Evolutionary conservation across 1,140 invertebrate genomes (phyloP), one percentile per base, ranked within the genome.

Genomic region (Drosophila obscura): DNA sequence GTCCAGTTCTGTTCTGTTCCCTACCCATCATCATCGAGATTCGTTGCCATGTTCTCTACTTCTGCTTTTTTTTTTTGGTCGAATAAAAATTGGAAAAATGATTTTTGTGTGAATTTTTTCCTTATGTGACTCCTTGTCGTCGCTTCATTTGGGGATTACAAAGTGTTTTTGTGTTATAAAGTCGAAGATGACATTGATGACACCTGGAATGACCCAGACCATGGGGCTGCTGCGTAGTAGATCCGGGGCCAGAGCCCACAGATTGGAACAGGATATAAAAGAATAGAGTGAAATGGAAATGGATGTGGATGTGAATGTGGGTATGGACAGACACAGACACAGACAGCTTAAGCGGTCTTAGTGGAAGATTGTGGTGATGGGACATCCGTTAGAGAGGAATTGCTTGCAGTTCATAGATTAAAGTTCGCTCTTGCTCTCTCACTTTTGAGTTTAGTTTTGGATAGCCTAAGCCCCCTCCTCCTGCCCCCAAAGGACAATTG

Each of bases 141-240:
- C 76, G 83, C 83, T 87, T 89, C 83, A 87, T 87, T 87, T 89
- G 84, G 83, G 83, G 83, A 87, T 87, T 87, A 87, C 83, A 87
- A 87, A 87, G 83, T 87, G 83, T 88, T 87, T 87, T 87, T 87
- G 83, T 88, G 83, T 88, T 88, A 87, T 87, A 87, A 87, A 87
- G 83, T 87, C 83, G 83, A 87, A 87, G 83, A 87, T 88, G 83
- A 87, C 83, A 87, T 88, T 77, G 83, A 87, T 87, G 83, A 87
- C 83, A 87, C 83, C 83, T 87, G 83, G 59, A 77, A 65, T 71
- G 76, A 83, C 83, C 75, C 78, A 71, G 50, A 26, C 31, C 50
- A 24, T 7, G 9, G 31, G 3, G 19, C 2, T 31, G 8, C 28
- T 8, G 8, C 28, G 28, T n/a, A 11, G 31, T 35, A 35, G 24